These are phyloP conservation scores for Netelia melanura DNA, from an alignment of 2,888 invertebrate species.

Conservation along the genomic window DNA sequence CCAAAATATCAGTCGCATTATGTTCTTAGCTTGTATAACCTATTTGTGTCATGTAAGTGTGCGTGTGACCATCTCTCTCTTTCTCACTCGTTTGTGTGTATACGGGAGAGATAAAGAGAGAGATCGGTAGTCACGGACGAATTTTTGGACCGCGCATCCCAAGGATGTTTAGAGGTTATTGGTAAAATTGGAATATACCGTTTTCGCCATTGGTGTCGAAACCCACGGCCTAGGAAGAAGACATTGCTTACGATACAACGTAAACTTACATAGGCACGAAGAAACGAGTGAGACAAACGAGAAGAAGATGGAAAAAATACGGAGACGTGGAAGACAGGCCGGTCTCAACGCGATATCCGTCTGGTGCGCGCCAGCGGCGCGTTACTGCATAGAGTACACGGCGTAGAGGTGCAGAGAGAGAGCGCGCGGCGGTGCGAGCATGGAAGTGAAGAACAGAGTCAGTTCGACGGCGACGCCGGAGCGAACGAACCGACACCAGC, in stretches of 20 bases:
- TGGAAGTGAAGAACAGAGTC: slow-evolving; percentile 70
- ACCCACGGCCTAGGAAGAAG: neutral
- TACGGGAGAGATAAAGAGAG: too few species aligned
- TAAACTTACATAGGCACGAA: neutral
- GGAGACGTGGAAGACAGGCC: neutral
- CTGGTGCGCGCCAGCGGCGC: slow-evolving; percentile 37
- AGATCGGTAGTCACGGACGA: too few species aligned
- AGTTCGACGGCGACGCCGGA: slow-evolving; percentile 81
- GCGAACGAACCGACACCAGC: slow-evolving; percentile 76
- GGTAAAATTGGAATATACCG: too few species aligned
- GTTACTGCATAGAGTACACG: slow-evolving; percentile 19
- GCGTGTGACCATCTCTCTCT: too few species aligned
- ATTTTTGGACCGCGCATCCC: too few species aligned
- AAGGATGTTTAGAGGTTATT: too few species aligned
- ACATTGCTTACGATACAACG: neutral
- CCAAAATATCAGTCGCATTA: slow-evolving; percentile 20
- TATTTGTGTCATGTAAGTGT: too few species aligned
- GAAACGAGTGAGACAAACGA: neutral
- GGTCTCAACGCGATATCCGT: neutral
- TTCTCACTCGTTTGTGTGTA: too few species aligned
- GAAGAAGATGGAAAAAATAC: neutral
- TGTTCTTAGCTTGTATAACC: neutral
- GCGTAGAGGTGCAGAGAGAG: neutral
- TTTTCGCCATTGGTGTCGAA: too few species aligned
- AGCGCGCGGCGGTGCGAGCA: slow-evolving; percentile 33